Percentiles rank a stretch among this genome's conserved stretches.
These are phyloP conservation scores for Pseudochaenichthys georgianus DNA, from an alignment of 2,797 vertebrate genomes.

Conservation along the genomic window DNA sequence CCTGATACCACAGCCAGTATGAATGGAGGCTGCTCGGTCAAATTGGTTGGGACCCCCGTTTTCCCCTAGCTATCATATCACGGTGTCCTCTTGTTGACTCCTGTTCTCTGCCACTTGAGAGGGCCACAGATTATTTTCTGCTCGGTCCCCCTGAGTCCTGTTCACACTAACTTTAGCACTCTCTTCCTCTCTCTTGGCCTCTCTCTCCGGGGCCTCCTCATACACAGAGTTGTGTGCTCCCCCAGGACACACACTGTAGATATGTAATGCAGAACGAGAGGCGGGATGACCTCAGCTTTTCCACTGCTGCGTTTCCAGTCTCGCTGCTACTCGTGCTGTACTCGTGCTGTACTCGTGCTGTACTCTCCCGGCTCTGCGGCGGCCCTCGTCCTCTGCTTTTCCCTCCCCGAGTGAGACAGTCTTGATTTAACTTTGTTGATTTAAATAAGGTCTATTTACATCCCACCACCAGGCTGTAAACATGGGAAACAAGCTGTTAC, in stretches of 20 bases:
- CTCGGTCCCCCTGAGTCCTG: conserved; percentile 54
- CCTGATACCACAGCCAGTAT: conserved; percentile 64
- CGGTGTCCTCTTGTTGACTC: conserved; percentile 80
- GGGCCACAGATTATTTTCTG: conserved; percentile 74
- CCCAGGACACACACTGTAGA: conserved; percentile 70
- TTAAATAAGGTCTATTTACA: conserved; percentile 76
- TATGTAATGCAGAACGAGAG: conserved; percentile 71
- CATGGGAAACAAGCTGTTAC: conserved; percentile 51
- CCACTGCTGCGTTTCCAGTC: conserved; percentile 59
- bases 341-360: conserved; percentile 30
- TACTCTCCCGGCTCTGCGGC: conserved; percentile 55
- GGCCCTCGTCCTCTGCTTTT: conserved; percentile 46
- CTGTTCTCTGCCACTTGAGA: conserved; percentile 76
- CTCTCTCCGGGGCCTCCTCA: conserved; percentile 65
- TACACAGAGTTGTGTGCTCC: conserved; percentile 70
- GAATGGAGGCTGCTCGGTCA: conserved; percentile 59
- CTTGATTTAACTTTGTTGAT: conserved; percentile 72
- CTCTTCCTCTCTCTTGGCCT: conserved; percentile 30
- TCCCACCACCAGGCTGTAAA: conserved; percentile 61
- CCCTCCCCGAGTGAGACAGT: conserved; percentile 58
- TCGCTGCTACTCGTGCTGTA: conserved; percentile 35
- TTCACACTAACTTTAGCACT: conserved; percentile 62
- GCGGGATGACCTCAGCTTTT: conserved; percentile 79
- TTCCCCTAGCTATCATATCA: conserved; percentile 79
- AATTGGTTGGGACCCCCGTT: conserved; percentile 60